These are phyloP conservation scores for Machimus atricapillus DNA, from an alignment of 2,888 invertebrate genomes.

Conservation along the genomic window DNA sequence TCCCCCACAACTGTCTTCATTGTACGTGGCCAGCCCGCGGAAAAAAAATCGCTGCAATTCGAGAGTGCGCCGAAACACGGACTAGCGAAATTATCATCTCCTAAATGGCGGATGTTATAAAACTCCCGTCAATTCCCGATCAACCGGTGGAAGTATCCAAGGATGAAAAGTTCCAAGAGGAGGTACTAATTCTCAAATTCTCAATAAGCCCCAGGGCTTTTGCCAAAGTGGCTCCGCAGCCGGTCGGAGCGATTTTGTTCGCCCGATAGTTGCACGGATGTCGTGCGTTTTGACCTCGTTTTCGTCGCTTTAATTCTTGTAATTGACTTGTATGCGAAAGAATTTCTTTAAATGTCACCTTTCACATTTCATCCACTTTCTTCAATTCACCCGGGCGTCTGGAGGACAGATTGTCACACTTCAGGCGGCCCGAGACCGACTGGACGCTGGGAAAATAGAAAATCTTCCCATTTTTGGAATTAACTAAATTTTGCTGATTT, in stretches of 20 bases:
- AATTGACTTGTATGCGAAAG: neutral
- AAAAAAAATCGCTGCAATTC: neutral
- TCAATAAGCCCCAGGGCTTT: neutral
- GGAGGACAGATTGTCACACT: neutral
- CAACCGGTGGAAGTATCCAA: conserved; percentile 46
- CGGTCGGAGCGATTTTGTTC: neutral
- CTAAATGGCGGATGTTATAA: conserved; percentile 61
- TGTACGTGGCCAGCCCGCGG: neutral
- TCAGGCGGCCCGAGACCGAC: neutral
- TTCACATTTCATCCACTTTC: conserved; percentile 33
- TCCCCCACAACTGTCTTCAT: neutral
- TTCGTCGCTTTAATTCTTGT: conserved; percentile 9
- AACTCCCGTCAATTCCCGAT: conserved; percentile 51
- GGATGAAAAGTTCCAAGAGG: conserved; percentile 18
- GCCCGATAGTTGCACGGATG: neutral
- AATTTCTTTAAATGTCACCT: conserved; percentile 22
- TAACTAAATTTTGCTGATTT: neutral
- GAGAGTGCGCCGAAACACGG: neutral
- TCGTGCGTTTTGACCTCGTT: neutral
- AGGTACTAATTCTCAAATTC: conserved; percentile 5
- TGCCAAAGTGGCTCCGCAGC: neutral
- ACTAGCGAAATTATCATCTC: neutral
- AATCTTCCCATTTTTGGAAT: neutral
- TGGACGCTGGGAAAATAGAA: neutral
- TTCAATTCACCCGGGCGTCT: neutral